Conservation (phyloP, 1,140 invertebrate species). For the Penaeus chinensis region DNA sequence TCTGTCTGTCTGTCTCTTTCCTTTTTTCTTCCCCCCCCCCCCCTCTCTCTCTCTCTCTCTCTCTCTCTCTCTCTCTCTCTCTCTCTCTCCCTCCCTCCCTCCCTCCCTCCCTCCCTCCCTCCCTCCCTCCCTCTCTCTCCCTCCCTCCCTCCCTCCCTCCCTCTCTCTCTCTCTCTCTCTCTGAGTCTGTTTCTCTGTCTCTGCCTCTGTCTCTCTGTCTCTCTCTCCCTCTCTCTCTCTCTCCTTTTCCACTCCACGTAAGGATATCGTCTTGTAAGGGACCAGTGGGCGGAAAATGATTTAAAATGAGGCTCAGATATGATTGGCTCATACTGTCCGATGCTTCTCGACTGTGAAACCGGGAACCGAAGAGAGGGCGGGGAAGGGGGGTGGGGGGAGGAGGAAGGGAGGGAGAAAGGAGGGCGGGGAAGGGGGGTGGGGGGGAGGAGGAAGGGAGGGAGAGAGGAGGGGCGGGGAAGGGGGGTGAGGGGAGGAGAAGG, state of each 20-base stretch:
- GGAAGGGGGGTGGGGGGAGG: not conserved
- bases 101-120: too few relatives aligned
- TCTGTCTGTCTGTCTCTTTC: too few relatives aligned
- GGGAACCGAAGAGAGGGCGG: not conserved
- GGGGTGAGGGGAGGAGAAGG: not conserved
- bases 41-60: too few relatives aligned
- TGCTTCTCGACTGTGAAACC: slow-evolving; percentile 40
- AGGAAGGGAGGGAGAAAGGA: not conserved
- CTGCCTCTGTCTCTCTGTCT: not conserved
- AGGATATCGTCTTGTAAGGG: slow-evolving; percentile 36
- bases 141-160: too few relatives aligned
- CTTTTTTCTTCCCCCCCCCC: too few relatives aligned
- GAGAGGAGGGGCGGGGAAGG: too few relatives aligned
- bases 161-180: too few relatives aligned
- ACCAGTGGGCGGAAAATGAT: slow-evolving; percentile 46
- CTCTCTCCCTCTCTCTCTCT: not conserved
- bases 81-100: too few relatives aligned
- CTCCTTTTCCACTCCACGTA: not conserved
- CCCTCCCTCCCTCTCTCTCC: too few relatives aligned
- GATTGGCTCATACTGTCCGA: slow-evolving; percentile 50
- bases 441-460: not conserved
- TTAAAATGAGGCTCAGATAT: slow-evolving; percentile 56
- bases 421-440: not conserved
- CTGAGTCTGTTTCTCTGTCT: too few relatives aligned
- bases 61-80: too few relatives aligned